Base-by-base conservation (phyloP, 2,797 vertebrate species). In the Cirrhinus molitorella region DNA sequence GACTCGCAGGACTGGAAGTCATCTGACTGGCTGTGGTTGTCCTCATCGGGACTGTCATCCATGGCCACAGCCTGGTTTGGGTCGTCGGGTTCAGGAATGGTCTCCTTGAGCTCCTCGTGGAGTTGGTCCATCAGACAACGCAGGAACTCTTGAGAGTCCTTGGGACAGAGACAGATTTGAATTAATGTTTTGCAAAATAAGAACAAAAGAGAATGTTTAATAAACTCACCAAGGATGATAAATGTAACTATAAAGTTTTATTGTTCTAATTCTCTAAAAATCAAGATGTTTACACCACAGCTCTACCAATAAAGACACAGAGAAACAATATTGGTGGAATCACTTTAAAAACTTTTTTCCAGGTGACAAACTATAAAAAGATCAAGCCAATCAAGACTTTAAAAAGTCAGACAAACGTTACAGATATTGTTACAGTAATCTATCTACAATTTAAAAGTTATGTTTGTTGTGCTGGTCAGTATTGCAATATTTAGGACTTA, bases 91-190 rank as follows among this genome's bases (percentile, higher is more conserved):
- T 99, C 97, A 5, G 95, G 89, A 85, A 96, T 74, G 0, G 91
- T 91, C 88, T 99, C 98, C 89, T 99, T 99, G 84, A 99, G 92
- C 88, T 99, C 98, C 89, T 99, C 98, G 37, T 99, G 98, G 82
- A 99, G 96, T 82, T 99, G 95, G 94, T 99, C 98, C 98, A 99
- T 99, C 73, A 99, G 89, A 89, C 98, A 99, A 83, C 98, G 97
- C 87, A 99, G 92, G 92, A 99, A 99, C 91, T 99, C 98, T 92
- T 99, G 98, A 49, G 98, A 99, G 82, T 99, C 98, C 98, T 99
- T 88, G 55, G 19, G 87, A 65, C 8, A 79, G 61, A 63, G 8
- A 76, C 5, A 81, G 34, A 67, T 16, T 14, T 43, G 23, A 8
- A 75, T 13, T 45, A 43, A 34, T 45, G 12, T 14, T 51, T 34